phyloP scores from a whole-genome alignment of 2,113 vertebrate species.

The Pseudorasbora parva region DNA sequence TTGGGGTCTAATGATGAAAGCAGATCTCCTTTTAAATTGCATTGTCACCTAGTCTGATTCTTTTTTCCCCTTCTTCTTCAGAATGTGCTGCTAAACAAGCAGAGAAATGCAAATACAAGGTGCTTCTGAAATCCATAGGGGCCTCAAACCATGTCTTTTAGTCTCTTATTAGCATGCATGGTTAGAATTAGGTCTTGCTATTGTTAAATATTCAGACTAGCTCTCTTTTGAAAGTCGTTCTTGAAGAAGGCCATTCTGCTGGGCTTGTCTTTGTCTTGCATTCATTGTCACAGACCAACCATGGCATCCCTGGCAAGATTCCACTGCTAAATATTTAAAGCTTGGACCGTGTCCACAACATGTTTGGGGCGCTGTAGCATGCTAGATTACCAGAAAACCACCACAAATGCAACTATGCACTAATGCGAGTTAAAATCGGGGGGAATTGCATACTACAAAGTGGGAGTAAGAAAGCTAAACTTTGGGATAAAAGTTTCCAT shows the following conservation, averaged over 20 bases:
- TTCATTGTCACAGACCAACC: constrained; percentile 62
- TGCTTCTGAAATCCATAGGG: constrained; percentile 28
- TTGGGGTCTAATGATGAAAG: constrained; percentile 63
- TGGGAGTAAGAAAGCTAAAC: background rate
- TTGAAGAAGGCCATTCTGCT: constrained; percentile 10
- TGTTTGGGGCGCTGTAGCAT: constrained; percentile 48
- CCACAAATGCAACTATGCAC: background rate
- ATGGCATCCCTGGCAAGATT: constrained; percentile 59
- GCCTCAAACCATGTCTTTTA: background rate
- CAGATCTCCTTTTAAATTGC: constrained; percentile 54
- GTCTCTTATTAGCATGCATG: constrained; percentile 10
- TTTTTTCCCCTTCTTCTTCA: background rate
- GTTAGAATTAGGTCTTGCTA: constrained; percentile 1
- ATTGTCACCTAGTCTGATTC: background rate
- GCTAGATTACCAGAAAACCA: constrained; percentile 28
- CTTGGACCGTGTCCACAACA: constrained; percentile 59
- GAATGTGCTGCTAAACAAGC: constrained; percentile 45
- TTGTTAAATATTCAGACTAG: constrained; percentile 24
- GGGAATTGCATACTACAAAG: background rate
- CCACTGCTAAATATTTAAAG: constrained; percentile 75
- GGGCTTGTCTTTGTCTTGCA: constrained; percentile 35
- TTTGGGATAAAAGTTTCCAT: constrained; percentile 26
- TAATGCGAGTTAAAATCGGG: background rate
- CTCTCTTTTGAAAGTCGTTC: constrained; percentile 37
- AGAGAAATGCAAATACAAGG: constrained; percentile 43